Evolutionary conservation across 2,888 invertebrate genomes (phyloP), one percentile per base, ranked within the genome.

Genomic region (Eubasilissa splendida): DNA sequence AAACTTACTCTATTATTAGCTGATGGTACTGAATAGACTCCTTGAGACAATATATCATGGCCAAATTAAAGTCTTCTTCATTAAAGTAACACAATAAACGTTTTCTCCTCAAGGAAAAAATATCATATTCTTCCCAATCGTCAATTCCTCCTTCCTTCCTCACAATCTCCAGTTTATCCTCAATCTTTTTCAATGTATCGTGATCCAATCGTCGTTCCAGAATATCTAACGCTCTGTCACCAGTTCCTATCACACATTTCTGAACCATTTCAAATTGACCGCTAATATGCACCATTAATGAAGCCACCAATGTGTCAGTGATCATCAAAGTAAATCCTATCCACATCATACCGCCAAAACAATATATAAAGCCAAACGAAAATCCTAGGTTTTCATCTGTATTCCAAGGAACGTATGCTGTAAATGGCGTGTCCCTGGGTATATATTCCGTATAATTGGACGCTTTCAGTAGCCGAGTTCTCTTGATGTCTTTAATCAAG

Each of bases 261-360:
- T 84, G 84, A 4, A 84, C 68, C 82, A 84, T 82, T 33, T 58
- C 70, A 60, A 82, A 84, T 59, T 84, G 82, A n/a, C 81, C 84
- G 59, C 82, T 78, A 14, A 84, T 84, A 42, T 84, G 84, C 4
- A 76, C 75, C 84, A 84, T 84, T 5, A 84, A 81, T 10, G 84
- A 84, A 9, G 82, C 84, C n/a, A 84, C 80, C 82, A 84, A 80
- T 1, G 84, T 82, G 58, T 84, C 84, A 31, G 81, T 79, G 7
- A 81, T 79, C 54, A 84, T 84, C 11, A 82, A 65, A 0, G 80
- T 76, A 9, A 73, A 82, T 8, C 82, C 81, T 71, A 81, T 80
- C 82, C 84, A 84, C 50, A 71, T 80, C 79, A 82, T 82, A 10
- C 82, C 81, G 7, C 74, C 70, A 22, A 75, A 59, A n/a, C 76